These are phyloP conservation scores for Blomia tropicalis DNA, from an alignment of 2,888 invertebrate genomes.

Conservation along the genomic window DNA sequence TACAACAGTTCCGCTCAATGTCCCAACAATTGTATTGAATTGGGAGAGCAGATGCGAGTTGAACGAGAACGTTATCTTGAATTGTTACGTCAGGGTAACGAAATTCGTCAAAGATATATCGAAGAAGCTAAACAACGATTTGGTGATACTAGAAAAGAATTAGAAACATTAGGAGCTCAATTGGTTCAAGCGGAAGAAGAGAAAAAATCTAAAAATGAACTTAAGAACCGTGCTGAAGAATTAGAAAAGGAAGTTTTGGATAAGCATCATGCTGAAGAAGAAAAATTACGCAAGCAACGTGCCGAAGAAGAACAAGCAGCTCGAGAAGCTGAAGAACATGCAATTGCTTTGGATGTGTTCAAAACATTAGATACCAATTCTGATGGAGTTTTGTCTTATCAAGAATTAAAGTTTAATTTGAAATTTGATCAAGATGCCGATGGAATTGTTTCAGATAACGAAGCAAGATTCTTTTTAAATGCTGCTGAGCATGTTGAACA, in stretches of 20 bases:
- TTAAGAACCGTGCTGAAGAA: conserved; percentile 55
- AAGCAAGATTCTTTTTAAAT: conserved; percentile 44
- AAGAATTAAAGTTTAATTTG: conserved; percentile 45
- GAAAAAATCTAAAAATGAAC: conserved; percentile 39
- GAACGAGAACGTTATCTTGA: conserved; percentile 20
- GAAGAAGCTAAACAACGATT: conserved; percentile 51
- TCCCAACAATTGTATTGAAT: conserved; percentile 50
- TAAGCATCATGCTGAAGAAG: conserved; percentile 52
- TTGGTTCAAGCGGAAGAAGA: conserved; percentile 59
- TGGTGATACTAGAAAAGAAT: conserved; percentile 50
- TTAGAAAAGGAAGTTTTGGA: conserved; percentile 58
- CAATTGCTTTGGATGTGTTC: conserved; percentile 45
- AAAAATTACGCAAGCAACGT: conserved; percentile 38
- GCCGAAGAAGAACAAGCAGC: conserved; percentile 32
- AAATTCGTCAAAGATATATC: conserved; percentile 35
- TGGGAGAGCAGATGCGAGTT: conserved; percentile 23
- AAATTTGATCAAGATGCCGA: conserved; percentile 77
- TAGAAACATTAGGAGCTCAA: conserved; percentile 53
- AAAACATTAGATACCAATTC: conserved; percentile 59
- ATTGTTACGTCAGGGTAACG: conserved; percentile 24
- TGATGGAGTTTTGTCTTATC: conserved; percentile 48
- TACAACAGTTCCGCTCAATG: conserved; percentile 46
- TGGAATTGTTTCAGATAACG: conserved; percentile 71
- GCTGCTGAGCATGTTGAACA: conserved; percentile 30
- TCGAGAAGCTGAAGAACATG: conserved; percentile 32